Conservation (phyloP, 2,797 vertebrate species). For the Phaenicophaeus curvirostris region DNA sequence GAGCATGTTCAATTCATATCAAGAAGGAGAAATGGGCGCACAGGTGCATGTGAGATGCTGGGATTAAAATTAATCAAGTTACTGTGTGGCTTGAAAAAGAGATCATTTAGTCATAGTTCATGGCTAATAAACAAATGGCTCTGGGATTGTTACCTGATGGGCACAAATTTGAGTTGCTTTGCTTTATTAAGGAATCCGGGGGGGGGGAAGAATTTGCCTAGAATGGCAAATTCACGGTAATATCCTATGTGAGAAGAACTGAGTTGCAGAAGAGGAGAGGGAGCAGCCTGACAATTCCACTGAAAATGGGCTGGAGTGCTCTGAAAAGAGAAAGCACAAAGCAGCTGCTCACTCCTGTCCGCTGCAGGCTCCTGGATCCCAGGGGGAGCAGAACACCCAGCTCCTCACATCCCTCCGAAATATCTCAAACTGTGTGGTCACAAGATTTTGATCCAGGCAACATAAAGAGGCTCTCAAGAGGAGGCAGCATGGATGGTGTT, state of each 20-base stretch:
- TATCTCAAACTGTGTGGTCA: neutral
- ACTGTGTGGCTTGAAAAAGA: neutral
- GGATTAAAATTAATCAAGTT: neutral
- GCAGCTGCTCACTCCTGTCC: neutral
- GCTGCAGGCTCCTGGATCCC: rapidly evolving
- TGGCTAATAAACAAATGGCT: neutral
- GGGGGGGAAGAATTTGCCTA: neutral
- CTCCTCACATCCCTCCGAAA: neutral
- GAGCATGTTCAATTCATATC: neutral
- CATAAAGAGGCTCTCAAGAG: neutral
- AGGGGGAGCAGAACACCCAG: rapidly evolving
- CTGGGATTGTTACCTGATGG: neutral
- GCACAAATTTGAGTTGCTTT: neutral
- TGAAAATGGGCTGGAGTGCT: neutral
- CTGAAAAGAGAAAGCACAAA: neutral
- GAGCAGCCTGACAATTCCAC: neutral
- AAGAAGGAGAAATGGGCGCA: neutral
- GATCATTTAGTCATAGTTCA: neutral
- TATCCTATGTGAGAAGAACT: neutral
- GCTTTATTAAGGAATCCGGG: neutral
- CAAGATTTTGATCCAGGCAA: no score
- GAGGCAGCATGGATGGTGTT: neutral
- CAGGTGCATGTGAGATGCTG: neutral
- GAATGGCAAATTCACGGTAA: neutral
- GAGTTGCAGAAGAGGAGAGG: neutral